Conservation (phyloP, 2,888 invertebrate species). For the Eilema depressum region DNA sequence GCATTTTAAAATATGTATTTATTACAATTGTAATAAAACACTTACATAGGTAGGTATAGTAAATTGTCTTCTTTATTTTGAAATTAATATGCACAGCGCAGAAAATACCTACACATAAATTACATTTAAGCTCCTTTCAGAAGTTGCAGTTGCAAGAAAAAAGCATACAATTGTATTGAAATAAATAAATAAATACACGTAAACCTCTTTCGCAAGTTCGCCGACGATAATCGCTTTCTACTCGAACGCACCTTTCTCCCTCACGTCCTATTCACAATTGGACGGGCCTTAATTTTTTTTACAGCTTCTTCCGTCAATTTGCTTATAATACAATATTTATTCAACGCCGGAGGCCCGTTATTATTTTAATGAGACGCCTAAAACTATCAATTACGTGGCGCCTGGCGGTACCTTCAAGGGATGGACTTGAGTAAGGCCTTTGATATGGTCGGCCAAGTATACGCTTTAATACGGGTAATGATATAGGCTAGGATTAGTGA, state of each 20-base stretch:
- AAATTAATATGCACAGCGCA: neutral
- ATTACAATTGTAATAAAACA: no score
- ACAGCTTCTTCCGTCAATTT: constrained; percentile 76
- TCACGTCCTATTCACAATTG: constrained; percentile 34
- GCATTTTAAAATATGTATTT: no score
- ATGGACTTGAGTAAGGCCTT: constrained; percentile 59
- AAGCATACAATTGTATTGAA: no score
- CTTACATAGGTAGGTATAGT: no score
- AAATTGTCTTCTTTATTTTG: neutral
- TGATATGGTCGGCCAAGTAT: constrained; percentile 54
- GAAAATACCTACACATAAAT: neutral
- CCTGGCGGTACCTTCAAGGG: constrained; percentile 64
- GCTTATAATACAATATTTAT: constrained; percentile 83
- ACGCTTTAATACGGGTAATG: constrained; percentile 52
- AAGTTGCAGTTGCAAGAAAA: neutral
- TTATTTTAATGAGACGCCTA: constrained; percentile 75
- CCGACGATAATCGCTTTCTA: constrained; percentile 17
- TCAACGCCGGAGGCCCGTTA: constrained; percentile 69
- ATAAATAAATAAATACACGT: neutral
- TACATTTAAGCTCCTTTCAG: neutral
- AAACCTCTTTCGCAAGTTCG: neutral
- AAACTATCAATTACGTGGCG: constrained; percentile 84
- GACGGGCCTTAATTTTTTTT: constrained; percentile 57
- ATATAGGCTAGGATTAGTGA: constrained; percentile 45
- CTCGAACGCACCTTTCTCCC: constrained; percentile 32